Evolutionary conservation across 1,140 invertebrate genomes (phyloP), one percentile per base, ranked within the genome.

Genomic region (Myzus persicae): DNA sequence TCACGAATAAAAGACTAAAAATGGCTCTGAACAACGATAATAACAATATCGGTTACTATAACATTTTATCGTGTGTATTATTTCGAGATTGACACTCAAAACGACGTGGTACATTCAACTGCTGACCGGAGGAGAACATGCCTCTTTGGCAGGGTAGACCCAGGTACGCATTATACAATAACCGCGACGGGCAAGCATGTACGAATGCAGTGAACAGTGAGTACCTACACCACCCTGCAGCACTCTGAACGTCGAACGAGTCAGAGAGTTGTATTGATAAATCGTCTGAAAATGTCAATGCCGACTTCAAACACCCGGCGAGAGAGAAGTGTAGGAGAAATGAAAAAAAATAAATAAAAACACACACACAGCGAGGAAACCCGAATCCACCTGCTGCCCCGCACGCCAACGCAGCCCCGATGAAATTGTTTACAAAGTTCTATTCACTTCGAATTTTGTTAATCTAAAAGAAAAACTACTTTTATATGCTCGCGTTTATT

Each of bases 381-480:
- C 3, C 31, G 5, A 76, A 76, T 76, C 31, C 59, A 76, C n/a
- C n/a, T 76, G n/a, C 59, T 76, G 36, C 31, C 31, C 5, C 59
- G 18, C 31, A 76, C 59, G 14, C n/a, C 31, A 31, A 14, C 36
- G n/a, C 2, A 76, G 59, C 31, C 14, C 36, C n/a, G 59, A 76
- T 76, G 36, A 76, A 76, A 76, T 76, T 76, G n/a, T 76, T 76
- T n/a, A 76, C 59, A n/a, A 76, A 76, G 59, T 76, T 76, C n/a
- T 18, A 36, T n/a, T 76, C 31, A 76, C 59, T 76, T n/a, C n/a
- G n/a, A 76, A n/a, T 76, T 76, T n/a, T 76, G 59, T 76, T n/a
- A 76, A 76, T 76, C 59, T 76, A 76, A 76, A 76, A 76, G 59
- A 76, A 76, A 76, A 76, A 76, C 14, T n/a, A n/a, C 59, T 76